phyloP scores from a whole-genome alignment of 2,888 invertebrate species.

The Hyalella azteca region DNA sequence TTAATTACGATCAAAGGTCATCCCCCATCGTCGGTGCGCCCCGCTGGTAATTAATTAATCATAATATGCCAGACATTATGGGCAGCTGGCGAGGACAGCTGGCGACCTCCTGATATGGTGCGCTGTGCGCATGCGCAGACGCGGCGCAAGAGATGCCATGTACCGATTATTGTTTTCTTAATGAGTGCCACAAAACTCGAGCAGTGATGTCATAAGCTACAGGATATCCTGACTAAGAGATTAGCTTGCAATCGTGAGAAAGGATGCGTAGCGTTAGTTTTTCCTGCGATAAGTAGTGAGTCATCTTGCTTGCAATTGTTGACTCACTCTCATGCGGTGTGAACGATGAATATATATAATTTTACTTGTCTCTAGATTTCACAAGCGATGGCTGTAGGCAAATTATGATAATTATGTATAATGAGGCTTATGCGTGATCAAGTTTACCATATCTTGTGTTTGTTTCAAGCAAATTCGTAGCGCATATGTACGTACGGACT shows the following conservation, averaged over 20 bases:
- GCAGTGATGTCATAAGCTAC: neutral
- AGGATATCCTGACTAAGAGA: neutral
- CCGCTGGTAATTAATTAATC: neutral
- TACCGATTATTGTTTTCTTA: neutral
- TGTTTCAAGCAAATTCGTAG: neutral
- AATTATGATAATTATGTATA: neutral
- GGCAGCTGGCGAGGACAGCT: conserved; percentile 7
- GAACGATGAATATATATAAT: neutral
- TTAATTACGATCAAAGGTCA: neutral
- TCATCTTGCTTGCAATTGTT: neutral
- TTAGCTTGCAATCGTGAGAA: neutral
- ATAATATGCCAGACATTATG: neutral
- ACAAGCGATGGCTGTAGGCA: neutral
- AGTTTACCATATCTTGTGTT: neutral
- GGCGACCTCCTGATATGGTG: conserved; percentile 21
- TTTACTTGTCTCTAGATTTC: neutral
- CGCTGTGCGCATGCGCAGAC: neutral
- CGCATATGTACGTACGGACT: neutral
- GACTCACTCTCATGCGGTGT: neutral
- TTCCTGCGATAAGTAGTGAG: neutral
- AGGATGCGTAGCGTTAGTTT: no score
- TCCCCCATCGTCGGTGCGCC: neutral
- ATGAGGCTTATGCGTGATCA: neutral
- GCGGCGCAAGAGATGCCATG: neutral
- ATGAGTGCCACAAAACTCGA: neutral